phyloP scores from a whole-genome alignment of 1,140 invertebrate species.

The Matsumurasca onukii region DNA sequence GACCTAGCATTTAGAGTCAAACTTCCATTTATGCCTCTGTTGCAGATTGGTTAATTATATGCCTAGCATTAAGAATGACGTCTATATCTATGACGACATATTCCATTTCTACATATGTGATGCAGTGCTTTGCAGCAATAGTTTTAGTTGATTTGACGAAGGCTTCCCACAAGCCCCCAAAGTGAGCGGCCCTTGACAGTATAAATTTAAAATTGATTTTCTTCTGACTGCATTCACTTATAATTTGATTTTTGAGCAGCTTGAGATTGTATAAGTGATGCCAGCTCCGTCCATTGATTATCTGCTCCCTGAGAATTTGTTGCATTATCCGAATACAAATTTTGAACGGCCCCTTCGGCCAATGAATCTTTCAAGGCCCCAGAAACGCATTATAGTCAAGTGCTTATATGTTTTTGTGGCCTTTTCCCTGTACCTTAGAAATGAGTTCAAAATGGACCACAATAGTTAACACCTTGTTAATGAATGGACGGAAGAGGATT shows the following conservation, averaged over 20 bases:
- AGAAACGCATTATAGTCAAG: too few species aligned
- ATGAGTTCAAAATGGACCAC: too few species aligned
- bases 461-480: too few species aligned
- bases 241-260: background rate
- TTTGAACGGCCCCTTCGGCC: background rate
- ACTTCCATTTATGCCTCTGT: background rate
- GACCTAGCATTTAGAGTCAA: background rate
- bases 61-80: background rate
- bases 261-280: background rate
- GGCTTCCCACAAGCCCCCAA: background rate
- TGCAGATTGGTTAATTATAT: background rate
- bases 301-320: background rate
- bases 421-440: too few species aligned
- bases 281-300: background rate
- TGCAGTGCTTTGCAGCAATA: background rate
- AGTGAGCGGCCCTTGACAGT: background rate
- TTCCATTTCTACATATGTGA: background rate
- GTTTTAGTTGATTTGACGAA: slow-evolving; percentile 1
- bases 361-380: background rate
- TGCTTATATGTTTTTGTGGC: too few species aligned
- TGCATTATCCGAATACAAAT: background rate
- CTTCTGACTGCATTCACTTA: slow-evolving; percentile 10
- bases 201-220: too few species aligned
- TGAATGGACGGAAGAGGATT: too few species aligned
- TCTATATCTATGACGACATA: background rate